These are phyloP conservation scores for Pangasius macronema DNA, from an alignment of 2,797 vertebrate species.

Conservation along the genomic window DNA sequence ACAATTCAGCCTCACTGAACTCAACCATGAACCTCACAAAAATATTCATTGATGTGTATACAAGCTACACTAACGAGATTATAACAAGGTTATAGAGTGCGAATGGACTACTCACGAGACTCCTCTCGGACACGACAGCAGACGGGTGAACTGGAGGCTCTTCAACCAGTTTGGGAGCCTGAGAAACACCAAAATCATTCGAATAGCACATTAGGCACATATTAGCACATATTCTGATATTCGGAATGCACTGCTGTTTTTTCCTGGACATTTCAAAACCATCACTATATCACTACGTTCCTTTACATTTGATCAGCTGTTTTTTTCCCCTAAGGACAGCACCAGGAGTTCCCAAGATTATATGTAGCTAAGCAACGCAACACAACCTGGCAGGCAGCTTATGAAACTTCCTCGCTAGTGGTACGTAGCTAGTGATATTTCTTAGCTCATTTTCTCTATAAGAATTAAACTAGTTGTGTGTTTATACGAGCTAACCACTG, in stretches of 20 bases:
- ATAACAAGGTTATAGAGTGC: neutral
- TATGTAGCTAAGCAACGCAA: neutral
- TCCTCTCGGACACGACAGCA: slow-evolving; percentile 84
- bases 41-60: neutral
- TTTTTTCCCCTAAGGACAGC: neutral
- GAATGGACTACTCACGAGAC: slow-evolving; percentile 76
- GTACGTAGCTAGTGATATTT: neutral
- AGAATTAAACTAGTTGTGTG: neutral
- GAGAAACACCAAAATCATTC: slow-evolving; percentile 6
- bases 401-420: neutral
- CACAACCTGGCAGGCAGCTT: neutral
- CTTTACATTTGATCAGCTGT: neutral
- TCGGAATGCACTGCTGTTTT: neutral
- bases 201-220: neutral
- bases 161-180: slow-evolving; percentile 90
- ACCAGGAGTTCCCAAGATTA: neutral
- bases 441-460: neutral
- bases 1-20: neutral
- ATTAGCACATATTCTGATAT: neutral
- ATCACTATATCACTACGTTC: neutral
- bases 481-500: neutral
- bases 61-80: neutral
- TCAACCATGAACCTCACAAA: neutral
- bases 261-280: neutral
- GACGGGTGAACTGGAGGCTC: slow-evolving; percentile 84